Percentiles rank a stretch among this genome's conserved stretches.
Conservation (phyloP, 2,113 vertebrate species). For the Ivindomyrus marchei region DNA sequence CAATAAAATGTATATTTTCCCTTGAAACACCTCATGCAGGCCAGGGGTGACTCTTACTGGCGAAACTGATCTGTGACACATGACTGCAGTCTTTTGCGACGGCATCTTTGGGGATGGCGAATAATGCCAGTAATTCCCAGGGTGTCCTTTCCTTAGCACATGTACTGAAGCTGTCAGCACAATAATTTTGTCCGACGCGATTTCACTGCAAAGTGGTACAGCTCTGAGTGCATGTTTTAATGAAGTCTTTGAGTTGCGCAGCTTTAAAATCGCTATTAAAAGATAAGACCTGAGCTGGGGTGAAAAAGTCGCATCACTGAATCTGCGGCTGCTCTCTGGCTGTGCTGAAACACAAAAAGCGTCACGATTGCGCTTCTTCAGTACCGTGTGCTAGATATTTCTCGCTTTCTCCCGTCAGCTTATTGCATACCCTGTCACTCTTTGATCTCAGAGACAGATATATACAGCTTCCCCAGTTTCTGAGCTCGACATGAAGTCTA, state of each 20-base stretch:
- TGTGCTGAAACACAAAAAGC: neutral
- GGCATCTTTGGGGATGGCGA: neutral
- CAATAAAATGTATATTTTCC: neutral
- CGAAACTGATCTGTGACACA: neutral
- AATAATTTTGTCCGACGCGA: neutral
- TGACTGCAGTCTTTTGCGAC: neutral
- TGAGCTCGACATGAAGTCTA: neutral
- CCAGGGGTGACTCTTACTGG: neutral
- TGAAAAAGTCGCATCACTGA: neutral
- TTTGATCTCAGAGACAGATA: neutral
- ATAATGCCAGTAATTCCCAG: neutral
- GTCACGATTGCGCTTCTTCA: neutral
- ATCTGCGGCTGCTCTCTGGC: neutral
- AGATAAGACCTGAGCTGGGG: neutral
- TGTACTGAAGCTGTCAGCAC: neutral
- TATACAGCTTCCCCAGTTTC: neutral
- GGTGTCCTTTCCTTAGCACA: neutral
- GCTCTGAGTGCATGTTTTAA: neutral
- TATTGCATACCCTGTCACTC: conserved; percentile 11
- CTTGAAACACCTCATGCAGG: neutral
- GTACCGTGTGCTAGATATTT: neutral
- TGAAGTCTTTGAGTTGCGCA: neutral
- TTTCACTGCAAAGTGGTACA: neutral
- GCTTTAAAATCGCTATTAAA: neutral
- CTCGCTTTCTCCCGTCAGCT: neutral